Percentiles rank a stretch among this genome's conserved stretches.
Conservation (phyloP, 2,797 vertebrate genomes). For the Chelon labrosus region DNA sequence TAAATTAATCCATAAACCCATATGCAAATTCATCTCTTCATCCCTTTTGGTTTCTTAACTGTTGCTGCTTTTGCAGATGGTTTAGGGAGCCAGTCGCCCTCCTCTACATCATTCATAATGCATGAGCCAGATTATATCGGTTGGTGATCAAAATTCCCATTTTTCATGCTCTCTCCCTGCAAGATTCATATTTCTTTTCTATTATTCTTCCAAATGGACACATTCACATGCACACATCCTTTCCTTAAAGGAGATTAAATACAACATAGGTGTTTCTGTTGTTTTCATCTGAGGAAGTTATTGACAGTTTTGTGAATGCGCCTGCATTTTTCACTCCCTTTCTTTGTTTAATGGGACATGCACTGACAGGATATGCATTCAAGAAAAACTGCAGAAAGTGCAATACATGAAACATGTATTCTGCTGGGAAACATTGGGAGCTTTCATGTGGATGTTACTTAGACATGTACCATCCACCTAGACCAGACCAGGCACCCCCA, state of each 20-base stretch:
- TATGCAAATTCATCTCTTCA: conserved; percentile 58
- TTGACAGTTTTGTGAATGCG: conserved; percentile 59
- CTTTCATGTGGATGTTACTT: too few relatives aligned
- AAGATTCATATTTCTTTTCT: conserved; percentile 54
- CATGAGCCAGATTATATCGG: conserved; percentile 58
- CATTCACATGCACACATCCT: conserved; percentile 25
- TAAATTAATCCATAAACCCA: conserved; percentile 67
- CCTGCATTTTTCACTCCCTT: conserved; percentile 33
- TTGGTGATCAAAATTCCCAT: conserved; percentile 52
- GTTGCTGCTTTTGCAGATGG: conserved; percentile 46
- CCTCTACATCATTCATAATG: conserved; percentile 64
- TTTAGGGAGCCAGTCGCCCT: conserved; percentile 30
- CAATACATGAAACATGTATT: conserved; percentile 15
- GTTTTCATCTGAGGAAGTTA: conserved; percentile 43
- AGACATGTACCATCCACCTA: too few relatives aligned
- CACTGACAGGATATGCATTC: conserved; percentile 17
- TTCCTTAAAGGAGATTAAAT: conserved; percentile 42
- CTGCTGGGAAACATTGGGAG: too few relatives aligned
- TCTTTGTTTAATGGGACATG: conserved; percentile 22
- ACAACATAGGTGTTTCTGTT: conserved; percentile 31
- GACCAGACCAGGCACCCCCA: too few relatives aligned
- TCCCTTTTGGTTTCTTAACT: conserved; percentile 48
- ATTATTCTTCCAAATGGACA: conserved; percentile 44
- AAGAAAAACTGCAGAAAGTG: conserved; percentile 5
- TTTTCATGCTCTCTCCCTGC: conserved; percentile 39